Evolutionary conservation across 2,797 vertebrate species (phyloP).

Genomic region (Tokudaia muenninki): DNA sequence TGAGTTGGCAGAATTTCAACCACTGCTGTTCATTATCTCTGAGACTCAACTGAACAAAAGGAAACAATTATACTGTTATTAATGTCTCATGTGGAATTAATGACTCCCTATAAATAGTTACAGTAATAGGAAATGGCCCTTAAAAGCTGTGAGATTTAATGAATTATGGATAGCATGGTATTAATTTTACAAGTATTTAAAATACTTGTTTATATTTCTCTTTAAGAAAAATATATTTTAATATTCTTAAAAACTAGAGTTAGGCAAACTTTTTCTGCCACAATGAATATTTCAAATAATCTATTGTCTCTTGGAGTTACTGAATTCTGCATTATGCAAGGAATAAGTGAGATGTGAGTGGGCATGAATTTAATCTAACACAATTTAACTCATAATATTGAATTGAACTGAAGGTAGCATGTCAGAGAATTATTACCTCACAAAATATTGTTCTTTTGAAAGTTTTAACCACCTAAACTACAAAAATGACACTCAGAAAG

Average conservation of each 20-base stretch:
- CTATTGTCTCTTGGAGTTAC: background rate
- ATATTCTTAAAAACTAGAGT: background rate
- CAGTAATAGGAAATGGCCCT: background rate
- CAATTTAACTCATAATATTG: background rate
- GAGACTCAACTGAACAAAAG: background rate
- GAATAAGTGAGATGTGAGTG: background rate
- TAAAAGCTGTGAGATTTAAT: background rate
- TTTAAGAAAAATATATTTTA: slow-evolving; percentile 46
- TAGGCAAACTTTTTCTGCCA: background rate
- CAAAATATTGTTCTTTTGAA: slow-evolving; percentile 16
- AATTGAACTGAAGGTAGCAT: background rate
- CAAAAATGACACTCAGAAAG: background rate
- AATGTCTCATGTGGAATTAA: slow-evolving; percentile 41
- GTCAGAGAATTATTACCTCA: background rate
- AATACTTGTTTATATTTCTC: slow-evolving; percentile 45
- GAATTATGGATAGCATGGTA: background rate
- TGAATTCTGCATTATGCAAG: background rate
- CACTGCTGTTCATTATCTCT: slow-evolving; percentile 57
- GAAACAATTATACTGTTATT: slow-evolving; percentile 27
- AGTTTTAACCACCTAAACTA: background rate
- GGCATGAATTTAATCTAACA: background rate
- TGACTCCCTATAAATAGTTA: slow-evolving; percentile 33
- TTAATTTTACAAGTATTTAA: slow-evolving; percentile 20
- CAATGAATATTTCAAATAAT: background rate
- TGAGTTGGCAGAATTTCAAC: slow-evolving; percentile 39